Base-by-base conservation (phyloP, 2,797 vertebrate species). In the Anomalospiza imberbis region DNA sequence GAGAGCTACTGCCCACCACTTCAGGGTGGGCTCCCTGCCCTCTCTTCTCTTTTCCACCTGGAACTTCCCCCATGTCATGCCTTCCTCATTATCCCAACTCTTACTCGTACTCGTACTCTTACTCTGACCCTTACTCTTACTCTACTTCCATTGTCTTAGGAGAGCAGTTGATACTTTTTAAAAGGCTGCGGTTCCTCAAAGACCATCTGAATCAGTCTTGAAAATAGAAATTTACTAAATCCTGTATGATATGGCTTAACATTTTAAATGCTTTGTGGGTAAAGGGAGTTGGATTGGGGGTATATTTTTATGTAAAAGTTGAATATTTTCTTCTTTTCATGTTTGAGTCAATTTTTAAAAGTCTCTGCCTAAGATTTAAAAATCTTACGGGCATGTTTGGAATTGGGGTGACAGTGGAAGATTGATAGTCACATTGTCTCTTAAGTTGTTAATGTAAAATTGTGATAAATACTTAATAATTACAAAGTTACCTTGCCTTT, bases 91-190 rank as follows among this genome's bases (percentile, higher is more conserved):
- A 24, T 62, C 47, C 32, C 21, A 13, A 11, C 24, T 51, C 36
- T 61, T 61, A 2, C 21, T 40, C 0, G 1, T 0, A 12, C 15
- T 74, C 29, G 24, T 29, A 34, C 17, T 58, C 20, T 22, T 42
- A 25, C 15, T 74, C 32, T 26, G 29, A 34, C 17, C 53, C 24
- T 22, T 42, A 25, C 31, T 61, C 6, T 44, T 0, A n/a, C 26
- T 62, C 6, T 63, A 2, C 6, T 34, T 60, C 57, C 14, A 0
- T 7, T 57, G 60, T 29, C 55, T 82, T 34, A 73, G 42, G 42
- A 88, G 21, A 84, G 25, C 5, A 72, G 40, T 10, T 44, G 15
- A 10, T 51, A 29, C 45, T 77, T 91, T 60, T 60, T 42, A 15
- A 12, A 89, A 72, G 32, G 14, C 40, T 77, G 4, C 0, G 0